These are phyloP conservation scores for Ruditapes philippinarum DNA, from an alignment of 1,140 invertebrate genomes.

Conservation along the genomic window DNA sequence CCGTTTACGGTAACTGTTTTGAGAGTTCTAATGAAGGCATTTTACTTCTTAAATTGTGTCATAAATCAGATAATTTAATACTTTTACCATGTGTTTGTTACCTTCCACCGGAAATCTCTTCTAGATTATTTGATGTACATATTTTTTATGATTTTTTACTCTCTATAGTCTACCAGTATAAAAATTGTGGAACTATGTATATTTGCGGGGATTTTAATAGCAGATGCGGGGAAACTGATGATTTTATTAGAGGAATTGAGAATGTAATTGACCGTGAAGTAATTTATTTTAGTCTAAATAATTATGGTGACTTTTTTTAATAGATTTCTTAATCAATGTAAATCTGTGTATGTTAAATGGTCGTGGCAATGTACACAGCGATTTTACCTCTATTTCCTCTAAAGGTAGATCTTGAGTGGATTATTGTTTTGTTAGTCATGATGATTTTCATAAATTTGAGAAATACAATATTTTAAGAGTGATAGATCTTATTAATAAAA, in stretches of 20 bases:
- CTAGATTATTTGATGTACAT: constrained; percentile 32
- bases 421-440: constrained; percentile 41
- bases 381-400: constrained; percentile 44
- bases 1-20: constrained; percentile 4
- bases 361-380: background rate
- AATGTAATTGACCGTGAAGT: constrained; percentile 4
- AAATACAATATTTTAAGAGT: background rate
- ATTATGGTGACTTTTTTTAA: constrained; percentile 46
- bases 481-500: constrained; percentile 30
- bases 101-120: constrained; percentile 37
- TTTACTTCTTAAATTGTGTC: constrained; percentile 29
- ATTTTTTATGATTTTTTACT: constrained; percentile 11
- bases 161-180: constrained; percentile 12
- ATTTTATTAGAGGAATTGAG: constrained; percentile 48
- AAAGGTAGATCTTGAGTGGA: constrained; percentile 24
- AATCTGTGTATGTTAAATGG: too few relatives aligned
- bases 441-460: background rate
- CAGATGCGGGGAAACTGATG: background rate
- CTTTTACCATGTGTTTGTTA: constrained; percentile 60
- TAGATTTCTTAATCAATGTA: constrained; percentile 42
- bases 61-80: constrained; percentile 25
- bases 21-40: constrained; percentile 47
- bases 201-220: too few relatives aligned
- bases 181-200: constrained; percentile 31
- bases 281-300: constrained; percentile 43